These are phyloP conservation scores for Chrysaora quinquecirrha DNA, from an alignment of 30 jellyfish, hydroid and myxozoan species.

Conservation along the genomic window DNA sequence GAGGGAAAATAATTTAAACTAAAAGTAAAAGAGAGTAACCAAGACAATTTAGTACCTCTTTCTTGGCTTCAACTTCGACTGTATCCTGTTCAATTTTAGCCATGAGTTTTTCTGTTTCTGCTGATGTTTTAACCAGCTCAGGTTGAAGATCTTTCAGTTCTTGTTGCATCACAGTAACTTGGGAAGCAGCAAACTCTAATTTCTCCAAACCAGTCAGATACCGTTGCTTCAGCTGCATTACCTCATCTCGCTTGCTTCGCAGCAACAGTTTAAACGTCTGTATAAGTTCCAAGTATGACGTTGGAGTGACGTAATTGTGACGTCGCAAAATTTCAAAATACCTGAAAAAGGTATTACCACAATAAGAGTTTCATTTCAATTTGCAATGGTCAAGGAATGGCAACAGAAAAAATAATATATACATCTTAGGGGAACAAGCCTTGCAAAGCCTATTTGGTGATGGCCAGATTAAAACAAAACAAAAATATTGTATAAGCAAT, in stretches of 20 bases:
- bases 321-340: conserved; percentile 81
- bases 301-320: conserved; percentile 98
- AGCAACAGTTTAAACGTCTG: conserved; percentile 88
- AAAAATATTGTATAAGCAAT: too few relatives aligned
- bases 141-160: conserved; percentile 95
- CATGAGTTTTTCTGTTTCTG: conserved; percentile 90
- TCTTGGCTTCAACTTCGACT: conserved; percentile 98
- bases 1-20: too few relatives aligned
- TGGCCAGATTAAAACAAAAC: too few relatives aligned
- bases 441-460: too few relatives aligned
- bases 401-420: too few relatives aligned
- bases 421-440: too few relatives aligned
- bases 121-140: conserved; percentile 95
- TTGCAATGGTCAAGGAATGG: too few relatives aligned
- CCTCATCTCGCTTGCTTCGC: conserved; percentile 79
- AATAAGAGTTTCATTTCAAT: too few relatives aligned
- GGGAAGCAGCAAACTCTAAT: conserved; percentile 97
- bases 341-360: conserved; percentile 43
- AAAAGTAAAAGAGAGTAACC: too few relatives aligned
- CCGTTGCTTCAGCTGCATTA: conserved; percentile 76
- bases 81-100: conserved; percentile 95
- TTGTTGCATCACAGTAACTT: conserved; percentile 91
- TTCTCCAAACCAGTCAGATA: conserved; percentile 93
- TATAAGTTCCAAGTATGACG: conserved; percentile 92
- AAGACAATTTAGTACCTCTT: conserved; percentile 97